Evolutionary conservation across 2,888 invertebrate genomes (phyloP).

Genomic region (Agonopterix arenella): DNA sequence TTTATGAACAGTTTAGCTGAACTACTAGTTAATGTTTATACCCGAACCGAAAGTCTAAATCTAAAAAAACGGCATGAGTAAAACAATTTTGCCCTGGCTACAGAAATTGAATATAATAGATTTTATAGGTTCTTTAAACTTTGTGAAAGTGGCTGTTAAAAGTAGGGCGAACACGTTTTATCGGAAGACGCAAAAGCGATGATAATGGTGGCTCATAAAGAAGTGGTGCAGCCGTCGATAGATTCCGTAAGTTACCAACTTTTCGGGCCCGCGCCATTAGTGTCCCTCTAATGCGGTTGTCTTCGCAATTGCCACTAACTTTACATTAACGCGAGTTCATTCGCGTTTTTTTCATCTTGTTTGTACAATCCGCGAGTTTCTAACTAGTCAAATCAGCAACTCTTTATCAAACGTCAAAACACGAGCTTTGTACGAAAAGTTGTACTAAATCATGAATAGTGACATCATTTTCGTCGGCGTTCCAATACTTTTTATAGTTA

Average conservation of each 20-base stretch:
- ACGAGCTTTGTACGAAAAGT: too few species aligned
- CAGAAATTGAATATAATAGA: constrained; percentile 57
- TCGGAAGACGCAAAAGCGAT: constrained; percentile 64
- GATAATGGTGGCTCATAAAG: constrained; percentile 73
- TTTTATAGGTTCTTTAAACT: constrained; percentile 60
- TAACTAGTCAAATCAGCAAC: too few species aligned
- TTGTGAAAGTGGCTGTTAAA: constrained; percentile 56
- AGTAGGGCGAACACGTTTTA: constrained; percentile 68
- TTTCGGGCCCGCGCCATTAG: constrained; percentile 61
- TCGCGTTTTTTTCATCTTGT: background rate
- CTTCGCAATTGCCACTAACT: constrained; percentile 31
- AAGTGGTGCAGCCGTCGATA: constrained; percentile 59
- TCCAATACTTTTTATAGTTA: too few species aligned
- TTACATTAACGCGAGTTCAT: constrained; percentile 29
- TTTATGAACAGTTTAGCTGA: constrained; percentile 47
- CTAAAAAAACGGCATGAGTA: background rate
- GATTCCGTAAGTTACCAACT: constrained; percentile 71
- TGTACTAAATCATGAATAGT: too few species aligned
- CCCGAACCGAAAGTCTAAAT: background rate
- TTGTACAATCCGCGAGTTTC: too few species aligned
- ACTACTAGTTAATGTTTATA: constrained; percentile 30
- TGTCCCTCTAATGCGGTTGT: constrained; percentile 53
- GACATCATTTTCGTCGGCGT: too few species aligned
- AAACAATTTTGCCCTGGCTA: constrained; percentile 14
- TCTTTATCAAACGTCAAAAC: too few species aligned